Evolutionary conservation across 2,113 vertebrate species (phyloP), one percentile per base, ranked within the genome.

Genomic region (Mesitornis unicolor): DNA sequence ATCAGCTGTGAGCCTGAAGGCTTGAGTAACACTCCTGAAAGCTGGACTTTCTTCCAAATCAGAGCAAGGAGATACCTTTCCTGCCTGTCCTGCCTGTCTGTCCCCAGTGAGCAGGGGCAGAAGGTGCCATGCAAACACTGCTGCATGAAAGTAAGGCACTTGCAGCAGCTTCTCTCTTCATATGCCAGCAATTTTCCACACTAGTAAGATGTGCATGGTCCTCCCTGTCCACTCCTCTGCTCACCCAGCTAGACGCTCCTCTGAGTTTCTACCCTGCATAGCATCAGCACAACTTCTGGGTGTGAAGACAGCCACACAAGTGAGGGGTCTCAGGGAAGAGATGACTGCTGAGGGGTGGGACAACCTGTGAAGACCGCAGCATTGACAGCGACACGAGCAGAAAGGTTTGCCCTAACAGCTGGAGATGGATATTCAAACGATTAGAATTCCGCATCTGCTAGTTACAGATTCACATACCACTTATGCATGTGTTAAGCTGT

Each of bases 71-170:
- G 45, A 79, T 51, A 40, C n/a, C 51, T 38, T 19, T 36, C 40
- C 89, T 74, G 81, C 22, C 47, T 35, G 15, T 36, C 40, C 81
- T 54, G 13, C 26, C 53, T 42, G 24, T 38, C 11, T 5, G 2
- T 8, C n/a, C n/a, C 0, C 0, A 28, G 11, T 1, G 64, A 87
- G 59, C 70, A 61, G 26, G 33, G 42, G 22, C 57, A 61, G 50
- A 40, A 47, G 33, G 28, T 33, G 45, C 21, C 57, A 56, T 7
- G 1, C 13, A 47, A 61, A 24, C 50, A 7, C 3, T 21, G 19
- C 51, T 40, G 40, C 0, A 0, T 26, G 33, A 53, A 70, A 33
- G 11, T 3, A 2, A n/a, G 7, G 40, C 47, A 21, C 19, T 45
- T 29, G n/a, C 2, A 7, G 57, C 0, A 3, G 6, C 19, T 61